phyloP scores from a whole-genome alignment of 2,888 invertebrate species.

The Eupelmus urozonus region DNA sequence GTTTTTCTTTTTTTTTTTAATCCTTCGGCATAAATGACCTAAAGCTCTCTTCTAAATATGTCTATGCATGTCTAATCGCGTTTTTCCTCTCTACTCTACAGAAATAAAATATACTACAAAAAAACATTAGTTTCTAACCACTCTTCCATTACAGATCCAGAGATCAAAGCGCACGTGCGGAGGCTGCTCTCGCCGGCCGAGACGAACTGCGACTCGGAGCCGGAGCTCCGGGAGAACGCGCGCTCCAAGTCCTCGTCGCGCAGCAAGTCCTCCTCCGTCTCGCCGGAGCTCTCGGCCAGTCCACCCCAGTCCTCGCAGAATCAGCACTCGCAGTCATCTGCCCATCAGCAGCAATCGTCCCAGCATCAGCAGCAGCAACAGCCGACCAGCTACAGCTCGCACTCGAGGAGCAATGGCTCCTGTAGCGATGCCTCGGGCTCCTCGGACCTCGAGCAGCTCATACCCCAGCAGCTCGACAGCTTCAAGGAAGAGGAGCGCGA shows the following conservation, averaged over 20 bases:
- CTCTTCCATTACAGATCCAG: constrained; percentile 83
- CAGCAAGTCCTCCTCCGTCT: constrained; percentile 43
- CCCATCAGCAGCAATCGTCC: constrained; percentile 32
- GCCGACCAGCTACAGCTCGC: constrained; percentile 15
- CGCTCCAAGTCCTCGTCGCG: constrained; percentile 3
- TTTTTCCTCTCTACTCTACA: too few species aligned
- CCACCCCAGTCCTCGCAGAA: constrained; percentile 64
- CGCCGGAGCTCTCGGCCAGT: constrained; percentile 62
- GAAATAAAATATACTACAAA: too few species aligned
- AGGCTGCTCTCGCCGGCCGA: constrained; percentile 83
- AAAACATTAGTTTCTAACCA: too few species aligned
- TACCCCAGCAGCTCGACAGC: constrained; percentile 71
- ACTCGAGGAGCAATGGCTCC: constrained; percentile 78
- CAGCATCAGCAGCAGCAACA: constrained; percentile 30
- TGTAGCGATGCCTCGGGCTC: constrained; percentile 76
- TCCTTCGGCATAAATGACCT: too few species aligned
- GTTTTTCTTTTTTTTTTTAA: too few species aligned
- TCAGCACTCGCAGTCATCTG: constrained; percentile 31
- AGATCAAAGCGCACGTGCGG: constrained; percentile 89
- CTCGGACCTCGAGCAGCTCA: constrained; percentile 77
- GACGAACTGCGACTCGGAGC: constrained; percentile 75
- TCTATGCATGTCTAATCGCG: too few species aligned
- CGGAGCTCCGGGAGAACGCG: constrained; percentile 68
- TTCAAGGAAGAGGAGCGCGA: constrained; percentile 79
- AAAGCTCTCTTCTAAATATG: too few species aligned